phyloP scores from a whole-genome alignment of 2,888 invertebrate species.

The Agrochola lota region DNA sequence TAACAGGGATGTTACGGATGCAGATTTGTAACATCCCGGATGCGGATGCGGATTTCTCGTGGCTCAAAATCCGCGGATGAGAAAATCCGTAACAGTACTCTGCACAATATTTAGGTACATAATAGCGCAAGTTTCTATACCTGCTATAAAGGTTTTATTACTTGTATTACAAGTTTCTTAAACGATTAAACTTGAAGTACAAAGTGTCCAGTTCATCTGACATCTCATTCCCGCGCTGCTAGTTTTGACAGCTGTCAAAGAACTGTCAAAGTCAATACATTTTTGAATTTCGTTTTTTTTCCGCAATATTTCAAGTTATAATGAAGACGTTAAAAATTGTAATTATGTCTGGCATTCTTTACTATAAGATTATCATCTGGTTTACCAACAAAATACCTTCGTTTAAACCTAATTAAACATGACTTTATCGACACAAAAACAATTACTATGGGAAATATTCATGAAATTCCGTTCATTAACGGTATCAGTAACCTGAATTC shows the following conservation, averaged over 20 bases:
- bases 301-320: no score
- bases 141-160: constrained; percentile 32
- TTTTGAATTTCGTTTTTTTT: constrained; percentile 2
- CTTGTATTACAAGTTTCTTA: constrained; percentile 7
- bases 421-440: constrained; percentile 32
- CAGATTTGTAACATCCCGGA: background rate
- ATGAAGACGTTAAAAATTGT: background rate
- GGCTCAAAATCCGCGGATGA: no score
- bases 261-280: background rate
- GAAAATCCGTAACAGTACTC: no score
- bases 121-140: constrained; percentile 10
- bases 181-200: constrained; percentile 29
- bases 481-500: constrained; percentile 52
- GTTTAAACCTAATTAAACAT: constrained; percentile 39
- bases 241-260: constrained; percentile 35
- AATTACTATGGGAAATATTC: constrained; percentile 44
- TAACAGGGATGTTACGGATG: background rate
- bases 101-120: no score
- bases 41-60: no score
- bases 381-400: constrained; percentile 29
- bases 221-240: background rate
- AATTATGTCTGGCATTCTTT: constrained; percentile 23
- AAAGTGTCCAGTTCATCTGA: background rate
- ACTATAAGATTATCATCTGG: background rate
- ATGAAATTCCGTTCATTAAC: constrained; percentile 55